Conservation (phyloP, 37 sponge, comb jelly and placozoan genomes). For the Diacarnus erythraeanus region DNA sequence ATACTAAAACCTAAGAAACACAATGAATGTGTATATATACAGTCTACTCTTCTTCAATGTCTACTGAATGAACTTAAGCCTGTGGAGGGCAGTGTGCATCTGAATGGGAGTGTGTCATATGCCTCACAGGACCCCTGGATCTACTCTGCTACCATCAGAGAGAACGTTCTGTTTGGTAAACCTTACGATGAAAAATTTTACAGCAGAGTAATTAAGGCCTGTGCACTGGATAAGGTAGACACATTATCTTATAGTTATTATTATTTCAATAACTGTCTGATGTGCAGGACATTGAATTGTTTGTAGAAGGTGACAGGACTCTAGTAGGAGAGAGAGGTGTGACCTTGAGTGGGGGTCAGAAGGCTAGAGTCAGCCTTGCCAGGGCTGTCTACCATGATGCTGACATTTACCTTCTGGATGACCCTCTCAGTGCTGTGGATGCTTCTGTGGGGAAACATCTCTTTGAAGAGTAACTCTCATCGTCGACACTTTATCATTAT, state of each 20-base stretch:
- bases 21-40: not conserved
- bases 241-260: not conserved
- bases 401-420: conserved; percentile 82
- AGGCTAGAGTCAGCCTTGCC: conserved; percentile 91
- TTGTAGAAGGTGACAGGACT: conserved; percentile 79
- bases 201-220: conserved; percentile 56
- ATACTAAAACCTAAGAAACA: not conserved
- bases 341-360: conserved; percentile 96
- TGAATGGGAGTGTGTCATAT: conserved; percentile 63
- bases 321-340: conserved; percentile 91
- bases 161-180: conserved; percentile 73
- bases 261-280: not conserved
- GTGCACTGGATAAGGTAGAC: conserved; percentile 59
- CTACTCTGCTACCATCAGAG: conserved; percentile 68
- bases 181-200: conserved; percentile 41
- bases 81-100: conserved; percentile 33
- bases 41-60: conserved; percentile 71
- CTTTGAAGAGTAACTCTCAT: conserved; percentile 65
- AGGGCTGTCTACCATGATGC: conserved; percentile 77
- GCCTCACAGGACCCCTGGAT: conserved; percentile 78
- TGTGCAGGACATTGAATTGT: conserved; percentile 61
- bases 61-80: conserved; percentile 59
- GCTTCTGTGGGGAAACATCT: conserved; percentile 67
- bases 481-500: too few relatives aligned
- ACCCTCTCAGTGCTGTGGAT: conserved; percentile 91